phyloP scores from a whole-genome alignment of 2,888 invertebrate genomes.

The Torymus tubicola region DNA sequence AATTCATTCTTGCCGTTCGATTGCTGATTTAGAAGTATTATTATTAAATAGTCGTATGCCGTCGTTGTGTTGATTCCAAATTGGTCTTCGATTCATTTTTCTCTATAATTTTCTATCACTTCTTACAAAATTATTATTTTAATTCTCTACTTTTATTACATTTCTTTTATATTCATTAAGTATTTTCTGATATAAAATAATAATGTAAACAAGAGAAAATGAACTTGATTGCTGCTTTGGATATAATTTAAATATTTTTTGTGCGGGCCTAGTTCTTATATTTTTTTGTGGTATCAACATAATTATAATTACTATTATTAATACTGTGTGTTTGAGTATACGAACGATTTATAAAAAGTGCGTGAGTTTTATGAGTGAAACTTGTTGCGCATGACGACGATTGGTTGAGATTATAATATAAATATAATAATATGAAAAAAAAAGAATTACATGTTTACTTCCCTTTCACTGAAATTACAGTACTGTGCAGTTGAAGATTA shows the following conservation, averaged over 20 bases:
- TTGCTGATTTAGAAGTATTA: conserved; percentile 56
- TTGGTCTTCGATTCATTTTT: conserved; percentile 50
- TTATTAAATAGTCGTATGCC: conserved; percentile 50
- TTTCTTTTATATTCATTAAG: conserved; percentile 37
- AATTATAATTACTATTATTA: conserved; percentile 61
- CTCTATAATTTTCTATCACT: conserved; percentile 19
- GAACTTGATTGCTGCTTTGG: conserved; percentile 48
- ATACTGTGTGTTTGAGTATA: conserved; percentile 61
- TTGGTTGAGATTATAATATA: conserved; percentile 56
- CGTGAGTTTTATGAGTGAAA: conserved; percentile 49
- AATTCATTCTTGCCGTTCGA: conserved; percentile 51
- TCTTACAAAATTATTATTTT: background rate
- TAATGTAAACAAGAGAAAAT: conserved; percentile 27
- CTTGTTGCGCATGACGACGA: conserved; percentile 48
- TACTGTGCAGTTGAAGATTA: conserved; percentile 60
- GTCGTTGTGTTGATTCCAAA: conserved; percentile 53
- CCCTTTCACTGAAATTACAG: conserved; percentile 67
- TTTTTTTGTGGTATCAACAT: conserved; percentile 61
- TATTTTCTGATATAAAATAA: conserved; percentile 33
- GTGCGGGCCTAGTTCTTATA: conserved; percentile 68
- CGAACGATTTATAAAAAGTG: conserved; percentile 59
- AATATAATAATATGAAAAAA: conserved; percentile 50
- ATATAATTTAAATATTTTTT: conserved; percentile 52
- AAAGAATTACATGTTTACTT: conserved; percentile 38
- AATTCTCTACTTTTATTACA: background rate